These are phyloP conservation scores for Epistrophe grossulariae DNA, from an alignment of 2,888 invertebrate species.

Conservation along the genomic window DNA sequence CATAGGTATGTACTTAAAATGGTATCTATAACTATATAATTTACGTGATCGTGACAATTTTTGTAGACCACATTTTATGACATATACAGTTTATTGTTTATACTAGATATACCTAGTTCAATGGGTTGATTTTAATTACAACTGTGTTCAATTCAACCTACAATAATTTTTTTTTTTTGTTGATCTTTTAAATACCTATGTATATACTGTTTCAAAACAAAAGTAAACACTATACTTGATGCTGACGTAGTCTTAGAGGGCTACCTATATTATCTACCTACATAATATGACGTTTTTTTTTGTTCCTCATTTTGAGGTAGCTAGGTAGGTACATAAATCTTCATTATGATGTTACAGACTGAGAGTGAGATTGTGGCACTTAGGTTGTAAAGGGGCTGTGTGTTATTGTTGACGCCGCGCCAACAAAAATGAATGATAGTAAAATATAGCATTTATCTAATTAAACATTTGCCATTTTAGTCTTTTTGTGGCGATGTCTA, in stretches of 20 bases:
- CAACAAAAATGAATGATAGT: conserved; percentile 32
- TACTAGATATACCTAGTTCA: background rate
- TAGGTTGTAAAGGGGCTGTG: conserved; percentile 16
- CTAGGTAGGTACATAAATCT: background rate
- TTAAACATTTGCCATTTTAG: conserved; percentile 35
- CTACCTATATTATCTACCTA: background rate
- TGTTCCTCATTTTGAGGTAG: conserved; percentile 1
- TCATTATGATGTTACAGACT: conserved; percentile 22
- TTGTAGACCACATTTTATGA: background rate
- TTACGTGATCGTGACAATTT: conserved; percentile 25
- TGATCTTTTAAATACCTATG: background rate
- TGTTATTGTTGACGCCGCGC: conserved; percentile 31
- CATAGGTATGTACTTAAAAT: background rate
- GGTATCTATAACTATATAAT: background rate
- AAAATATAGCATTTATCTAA: conserved; percentile 43
- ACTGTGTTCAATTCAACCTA: conserved; percentile 1
- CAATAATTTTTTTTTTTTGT: background rate
- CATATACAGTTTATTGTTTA: no score
- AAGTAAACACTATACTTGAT: background rate
- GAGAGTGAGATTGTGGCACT: conserved; percentile 1
- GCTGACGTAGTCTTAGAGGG: conserved; percentile 13
- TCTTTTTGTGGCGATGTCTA: conserved; percentile 26
- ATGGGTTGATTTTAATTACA: conserved; percentile 25
- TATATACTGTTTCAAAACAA: conserved; percentile 14
- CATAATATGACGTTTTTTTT: conserved; percentile 25